Conservation (phyloP, 2,888 invertebrate species). For the Eupithecia abbreviata region DNA sequence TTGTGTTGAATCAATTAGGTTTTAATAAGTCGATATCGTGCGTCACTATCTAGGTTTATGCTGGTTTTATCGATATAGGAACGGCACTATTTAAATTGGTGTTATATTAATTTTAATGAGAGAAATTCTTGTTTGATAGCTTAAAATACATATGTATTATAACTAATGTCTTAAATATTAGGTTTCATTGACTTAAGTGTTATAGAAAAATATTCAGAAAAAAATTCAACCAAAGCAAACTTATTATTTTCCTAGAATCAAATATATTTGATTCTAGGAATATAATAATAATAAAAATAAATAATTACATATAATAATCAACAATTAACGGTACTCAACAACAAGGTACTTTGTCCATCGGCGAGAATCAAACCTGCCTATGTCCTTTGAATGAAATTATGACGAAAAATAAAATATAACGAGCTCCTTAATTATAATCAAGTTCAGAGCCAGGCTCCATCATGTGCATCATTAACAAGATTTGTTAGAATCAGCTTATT, state of each 20-base stretch:
- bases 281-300: too few species aligned
- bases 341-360: background rate
- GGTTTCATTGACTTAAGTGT: background rate
- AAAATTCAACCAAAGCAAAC: too few species aligned
- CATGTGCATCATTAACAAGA: slow-evolving; percentile 12
- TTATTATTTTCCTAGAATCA: too few species aligned
- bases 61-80: slow-evolving; percentile 42
- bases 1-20: slow-evolving; percentile 73
- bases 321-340: background rate
- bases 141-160: background rate
- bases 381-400: slow-evolving; percentile 14
- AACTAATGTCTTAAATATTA: background rate
- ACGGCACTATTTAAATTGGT: slow-evolving; percentile 18
- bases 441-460: slow-evolving; percentile 10
- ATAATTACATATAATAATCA: background rate
- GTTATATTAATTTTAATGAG: slow-evolving; percentile 3
- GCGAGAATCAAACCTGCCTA: background rate
- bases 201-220: background rate
- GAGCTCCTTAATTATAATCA: slow-evolving; percentile 18
- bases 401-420: slow-evolving; percentile 16
- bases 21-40: slow-evolving; percentile 55
- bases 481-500: slow-evolving; percentile 27
- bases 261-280: too few species aligned
- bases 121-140: background rate
- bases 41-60: slow-evolving; percentile 49